Evolutionary conservation across 2,888 invertebrate genomes (phyloP).

Genomic region (Eupithecia pulchellata): DNA sequence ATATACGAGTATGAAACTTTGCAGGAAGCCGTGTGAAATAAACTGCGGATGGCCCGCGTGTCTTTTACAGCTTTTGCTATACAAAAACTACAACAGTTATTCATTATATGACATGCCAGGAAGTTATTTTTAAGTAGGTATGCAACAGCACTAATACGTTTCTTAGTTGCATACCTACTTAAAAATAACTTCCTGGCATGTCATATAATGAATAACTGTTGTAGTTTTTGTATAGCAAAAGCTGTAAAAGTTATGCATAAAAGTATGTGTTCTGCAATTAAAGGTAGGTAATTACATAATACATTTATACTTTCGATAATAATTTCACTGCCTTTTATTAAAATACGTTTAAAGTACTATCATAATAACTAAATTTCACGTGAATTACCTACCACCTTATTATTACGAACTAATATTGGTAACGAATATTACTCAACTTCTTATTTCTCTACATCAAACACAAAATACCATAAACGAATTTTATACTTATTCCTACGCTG

Average conservation of each 20-base stretch:
- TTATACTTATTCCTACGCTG: not conserved
- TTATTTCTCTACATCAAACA: not conserved
- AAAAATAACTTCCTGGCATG: too few relatives aligned
- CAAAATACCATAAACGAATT: not conserved
- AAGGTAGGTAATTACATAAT: too few relatives aligned
- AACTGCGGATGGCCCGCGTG: slow-evolving; percentile 14
- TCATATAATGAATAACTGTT: too few relatives aligned
- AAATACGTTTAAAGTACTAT: too few relatives aligned
- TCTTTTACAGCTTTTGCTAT: not conserved
- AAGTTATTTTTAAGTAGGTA: too few relatives aligned
- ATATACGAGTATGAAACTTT: slow-evolving; percentile 19
- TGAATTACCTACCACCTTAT: too few relatives aligned
- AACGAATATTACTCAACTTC: not conserved
- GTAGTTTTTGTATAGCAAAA: not conserved
- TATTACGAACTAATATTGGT: too few relatives aligned
- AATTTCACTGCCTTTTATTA: too few relatives aligned
- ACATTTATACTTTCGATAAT: too few relatives aligned
- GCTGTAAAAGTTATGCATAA: slow-evolving; percentile 1
- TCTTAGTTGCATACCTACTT: not conserved
- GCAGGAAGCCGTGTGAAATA: slow-evolving; percentile 17
- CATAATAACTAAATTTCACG: too few relatives aligned
- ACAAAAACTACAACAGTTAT: not conserved
- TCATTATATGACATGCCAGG: too few relatives aligned
- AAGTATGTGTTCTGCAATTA: too few relatives aligned
- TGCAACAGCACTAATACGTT: not conserved